Evolutionary conservation across 1,140 invertebrate species (phyloP).

Genomic region (Formica exsecta): DNA sequence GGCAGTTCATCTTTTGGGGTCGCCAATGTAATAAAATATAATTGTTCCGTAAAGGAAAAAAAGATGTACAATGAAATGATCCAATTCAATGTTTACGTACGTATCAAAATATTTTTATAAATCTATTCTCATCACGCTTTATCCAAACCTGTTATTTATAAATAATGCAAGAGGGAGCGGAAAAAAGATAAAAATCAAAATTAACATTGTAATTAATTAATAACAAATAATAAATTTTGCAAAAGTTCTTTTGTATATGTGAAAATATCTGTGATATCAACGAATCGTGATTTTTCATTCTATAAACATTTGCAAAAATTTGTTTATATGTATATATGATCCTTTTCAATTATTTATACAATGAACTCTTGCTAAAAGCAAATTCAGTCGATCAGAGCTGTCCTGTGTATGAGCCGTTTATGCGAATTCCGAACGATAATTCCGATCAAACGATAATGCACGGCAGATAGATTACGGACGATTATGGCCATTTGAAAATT

Average conservation of each 20-base stretch:
- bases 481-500: constrained; percentile 47
- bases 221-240: neutral
- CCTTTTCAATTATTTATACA: neutral
- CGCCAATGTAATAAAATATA: constrained; percentile 32
- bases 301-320: neutral
- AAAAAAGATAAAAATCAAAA: neutral
- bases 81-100: neutral
- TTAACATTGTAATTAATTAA: neutral
- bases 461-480: constrained; percentile 21
- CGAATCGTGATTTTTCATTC: neutral
- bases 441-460: constrained; percentile 39
- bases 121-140: neutral
- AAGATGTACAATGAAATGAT: neutral
- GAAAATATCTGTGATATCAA: neutral
- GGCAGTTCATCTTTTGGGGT: constrained; percentile 34
- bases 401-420: neutral
- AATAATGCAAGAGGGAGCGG: neutral
- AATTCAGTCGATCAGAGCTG: neutral
- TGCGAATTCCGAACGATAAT: constrained; percentile 38
- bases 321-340: neutral
- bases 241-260: neutral
- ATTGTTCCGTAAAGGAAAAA: constrained; percentile 35
- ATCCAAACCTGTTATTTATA: neutral
- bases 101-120: neutral
- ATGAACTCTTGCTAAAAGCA: neutral